phyloP scores from a whole-genome alignment of 2,797 vertebrate genomes.

The Cottoperca gobio region DNA sequence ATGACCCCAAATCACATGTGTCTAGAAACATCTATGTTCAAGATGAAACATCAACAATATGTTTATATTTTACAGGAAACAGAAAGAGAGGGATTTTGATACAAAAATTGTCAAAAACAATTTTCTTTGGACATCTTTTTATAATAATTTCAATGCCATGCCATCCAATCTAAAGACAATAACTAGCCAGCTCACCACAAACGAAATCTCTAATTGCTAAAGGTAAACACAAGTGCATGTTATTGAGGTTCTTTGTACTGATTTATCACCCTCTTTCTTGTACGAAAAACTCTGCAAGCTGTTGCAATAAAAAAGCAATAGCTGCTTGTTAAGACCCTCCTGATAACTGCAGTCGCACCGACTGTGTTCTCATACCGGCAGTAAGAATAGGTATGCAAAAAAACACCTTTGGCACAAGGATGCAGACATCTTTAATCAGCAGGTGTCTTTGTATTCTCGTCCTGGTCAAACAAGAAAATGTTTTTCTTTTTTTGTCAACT shows the following conservation, averaged over 20 bases:
- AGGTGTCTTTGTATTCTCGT: constrained; percentile 6
- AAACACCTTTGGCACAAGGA: not conserved
- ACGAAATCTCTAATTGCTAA: not conserved
- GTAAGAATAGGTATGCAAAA: not conserved
- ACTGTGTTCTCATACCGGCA: not conserved
- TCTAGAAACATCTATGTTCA: not conserved
- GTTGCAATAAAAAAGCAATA: constrained; percentile 35
- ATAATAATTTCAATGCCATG: too few species aligned
- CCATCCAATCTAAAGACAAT: not conserved
- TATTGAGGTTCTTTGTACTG: constrained; percentile 12
- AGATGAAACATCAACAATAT: not conserved
- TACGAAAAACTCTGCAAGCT: constrained; percentile 32
- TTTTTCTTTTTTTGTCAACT: not conserved
- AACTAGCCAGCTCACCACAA: not conserved
- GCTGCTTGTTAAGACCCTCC: constrained; percentile 24
- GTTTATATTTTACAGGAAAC: not conserved
- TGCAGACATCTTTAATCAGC: constrained; percentile 42
- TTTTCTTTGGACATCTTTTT: not conserved
- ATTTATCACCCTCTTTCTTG: constrained; percentile 8
- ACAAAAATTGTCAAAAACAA: too few species aligned
- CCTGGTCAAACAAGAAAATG: constrained; percentile 18
- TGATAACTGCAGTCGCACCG: constrained; percentile 2
- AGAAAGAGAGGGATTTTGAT: not conserved
- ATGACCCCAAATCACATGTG: not conserved
- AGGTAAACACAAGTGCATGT: not conserved